Evolutionary conservation across 1,140 invertebrate genomes (phyloP).

Genomic region (Drosophila tristis): DNA sequence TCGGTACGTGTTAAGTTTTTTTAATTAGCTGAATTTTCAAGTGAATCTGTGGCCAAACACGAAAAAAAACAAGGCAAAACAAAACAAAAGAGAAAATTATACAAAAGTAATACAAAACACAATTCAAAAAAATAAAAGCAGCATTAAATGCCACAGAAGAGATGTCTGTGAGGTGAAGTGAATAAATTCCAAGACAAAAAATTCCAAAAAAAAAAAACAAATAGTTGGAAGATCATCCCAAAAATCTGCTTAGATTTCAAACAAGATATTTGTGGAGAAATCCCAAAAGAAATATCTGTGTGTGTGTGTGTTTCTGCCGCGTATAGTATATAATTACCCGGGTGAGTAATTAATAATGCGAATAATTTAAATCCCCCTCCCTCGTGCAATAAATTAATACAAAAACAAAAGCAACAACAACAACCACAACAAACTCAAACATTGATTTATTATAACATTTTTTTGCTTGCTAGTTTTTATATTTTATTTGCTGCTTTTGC

Average conservation of each 20-base stretch:
- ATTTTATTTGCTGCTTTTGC: slow-evolving; percentile 22
- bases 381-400: slow-evolving; percentile 44
- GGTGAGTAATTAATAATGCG: slow-evolving; percentile 65
- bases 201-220: slow-evolving; percentile 10
- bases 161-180: slow-evolving; percentile 33
- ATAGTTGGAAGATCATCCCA: slow-evolving; percentile 5
- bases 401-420: slow-evolving; percentile 10
- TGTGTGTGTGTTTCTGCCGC: too few relatives aligned
- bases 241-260: too few relatives aligned
- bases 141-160: not conserved
- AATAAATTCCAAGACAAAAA: slow-evolving; percentile 38
- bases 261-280: too few relatives aligned
- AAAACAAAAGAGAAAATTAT: slow-evolving; percentile 54
- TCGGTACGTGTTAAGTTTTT: slow-evolving; percentile 70
- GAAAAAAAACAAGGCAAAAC: slow-evolving; percentile 21
- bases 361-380: slow-evolving; percentile 21
- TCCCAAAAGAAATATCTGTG: too few relatives aligned
- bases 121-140: not conserved
- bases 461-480: slow-evolving; percentile 11
- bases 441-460: slow-evolving; percentile 65
- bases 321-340: slow-evolving; percentile 19
- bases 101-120: slow-evolving; percentile 36
- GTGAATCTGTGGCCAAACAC: slow-evolving; percentile 42
- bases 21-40: slow-evolving; percentile 67
- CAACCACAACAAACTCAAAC: slow-evolving; percentile 14